Evolutionary conservation across 2,113 vertebrate genomes (phyloP), one percentile per base, ranked within the genome.

Genomic region (Shinisaurus crocodilurus): DNA sequence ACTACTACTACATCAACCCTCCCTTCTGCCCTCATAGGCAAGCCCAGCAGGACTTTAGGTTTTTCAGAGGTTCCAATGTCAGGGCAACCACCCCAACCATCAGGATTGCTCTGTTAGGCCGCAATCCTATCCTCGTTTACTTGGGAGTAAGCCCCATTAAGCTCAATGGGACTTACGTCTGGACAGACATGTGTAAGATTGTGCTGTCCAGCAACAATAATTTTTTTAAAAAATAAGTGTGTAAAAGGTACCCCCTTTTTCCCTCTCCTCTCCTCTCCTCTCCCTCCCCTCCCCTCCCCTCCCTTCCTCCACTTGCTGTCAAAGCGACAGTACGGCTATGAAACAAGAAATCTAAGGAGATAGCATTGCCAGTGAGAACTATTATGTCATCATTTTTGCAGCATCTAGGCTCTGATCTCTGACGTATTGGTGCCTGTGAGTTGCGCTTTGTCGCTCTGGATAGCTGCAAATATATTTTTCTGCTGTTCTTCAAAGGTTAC

Each of bases 341-440:
- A 6, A 74, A 57, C 18, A 70, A 92, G 90, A 90, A 90, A 29
- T 57, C 48, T 92, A 94, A 81, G 90, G 69, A 93, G 32, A 70
- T n/a, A 80, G 69, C 75, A 81, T 88, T 80, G 80, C 43, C 76
- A 50, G 25, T 85, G 75, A 88, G 43, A 32, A 18, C 29, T 80
- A n/a, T 88, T 92, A 75, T 89, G 34, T 72, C 65, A 50, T 75
- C 5, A 0, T 25, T 91, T 60, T n/a, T 29, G 32, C 74, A 90
- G 83, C 48, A 0, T 0, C 6, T 75, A 90, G 27, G 89, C 60
- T 89, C 40, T 77, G 82, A 87, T 67, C 86, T 54, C 82, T 67
- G 60, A 7, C 5, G 34, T 80, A 32, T 63, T 72, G 13, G 90
- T 82, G 84, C 80, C 84, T 89, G 65, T 65, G 92, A 86, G 40